phyloP scores from a whole-genome alignment of 2,888 invertebrate species.

The Serripes groenlandicus region DNA sequence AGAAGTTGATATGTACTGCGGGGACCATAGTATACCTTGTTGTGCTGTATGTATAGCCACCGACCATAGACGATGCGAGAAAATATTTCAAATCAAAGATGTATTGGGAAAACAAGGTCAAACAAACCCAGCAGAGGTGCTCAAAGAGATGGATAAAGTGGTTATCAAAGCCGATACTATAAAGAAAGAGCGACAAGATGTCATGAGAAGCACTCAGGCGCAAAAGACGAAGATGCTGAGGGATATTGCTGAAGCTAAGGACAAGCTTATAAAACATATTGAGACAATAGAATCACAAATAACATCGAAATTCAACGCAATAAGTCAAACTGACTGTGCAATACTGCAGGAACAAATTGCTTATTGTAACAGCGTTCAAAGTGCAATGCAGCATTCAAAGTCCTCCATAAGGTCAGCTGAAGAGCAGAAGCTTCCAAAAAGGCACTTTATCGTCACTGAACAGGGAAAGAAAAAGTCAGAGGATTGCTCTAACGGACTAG shows the following conservation, averaged over 20 bases:
- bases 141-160: slow-evolving; percentile 61
- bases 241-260: slow-evolving; percentile 60
- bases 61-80: slow-evolving; percentile 63
- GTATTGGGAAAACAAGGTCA: slow-evolving; percentile 46
- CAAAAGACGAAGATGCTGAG: slow-evolving; percentile 60
- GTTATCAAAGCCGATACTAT: slow-evolving; percentile 51
- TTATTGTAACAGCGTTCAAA: slow-evolving; percentile 65
- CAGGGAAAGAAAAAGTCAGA: slow-evolving; percentile 57
- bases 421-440: slow-evolving; percentile 58
- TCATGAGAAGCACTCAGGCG: slow-evolving; percentile 53
- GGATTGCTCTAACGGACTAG: slow-evolving; percentile 56
- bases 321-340: slow-evolving; percentile 58
- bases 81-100: slow-evolving; percentile 63
- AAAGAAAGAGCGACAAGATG: slow-evolving; percentile 61
- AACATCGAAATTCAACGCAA: slow-evolving; percentile 56
- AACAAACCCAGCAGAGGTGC: slow-evolving; percentile 44
- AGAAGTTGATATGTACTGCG: slow-evolving; percentile 68
- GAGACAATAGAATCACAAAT: slow-evolving; percentile 64
- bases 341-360: slow-evolving; percentile 64
- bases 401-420: slow-evolving; percentile 49
- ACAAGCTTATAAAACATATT: slow-evolving; percentile 59
- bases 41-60: slow-evolving; percentile 68
- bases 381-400: slow-evolving; percentile 63
- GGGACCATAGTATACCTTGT: slow-evolving; percentile 67
- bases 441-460: slow-evolving; percentile 60